Base-by-base conservation (phyloP, 2,113 vertebrate species). In the Nanorana parkeri region DNA sequence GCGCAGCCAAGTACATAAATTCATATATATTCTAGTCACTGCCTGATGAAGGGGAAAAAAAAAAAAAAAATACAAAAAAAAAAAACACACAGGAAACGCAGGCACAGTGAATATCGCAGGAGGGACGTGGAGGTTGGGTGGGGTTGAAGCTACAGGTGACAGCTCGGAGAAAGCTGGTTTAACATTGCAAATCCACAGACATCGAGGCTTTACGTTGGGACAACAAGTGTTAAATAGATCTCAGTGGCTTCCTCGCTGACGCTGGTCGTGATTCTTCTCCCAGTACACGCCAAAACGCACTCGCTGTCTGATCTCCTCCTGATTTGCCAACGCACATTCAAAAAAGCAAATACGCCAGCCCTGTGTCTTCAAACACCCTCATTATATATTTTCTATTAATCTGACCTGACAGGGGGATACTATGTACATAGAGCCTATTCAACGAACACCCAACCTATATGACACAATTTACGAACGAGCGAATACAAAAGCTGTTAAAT, bases 221-320 rank as follows among this genome's bases (percentile, higher is more conserved):
- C 80, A 81, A 81, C 79, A 81, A 81, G 79, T 74, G 69, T 66
- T 73, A 72, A 66, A 51, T 13, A 28, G 60, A 28, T 81, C 51
- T 23, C 11, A 19, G 75, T 29, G 5, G 61, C 61, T 77, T 20
- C 26, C 66, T 75, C 51, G 66, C 28, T 56, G 71, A 75, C 29
- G 69, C 23, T 29, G 24, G 29, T 28, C 20, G 17, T 24, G 79
- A 74, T 26, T 36, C 68, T 36, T 36, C 32, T 51, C 56, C 61
- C 51, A 28, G 29, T 58, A 55, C 63, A 66, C 64, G 65, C 28
- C 20, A 67, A 54, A 10, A 32, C 28, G 47, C 28, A 17, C 17
- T 13, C 23, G 7, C 26, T 63, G 20, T 24, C 47, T 66, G 61
- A 77, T 66, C 41, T 60, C 21, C 68, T 55, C 51, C 56, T 21